Base-by-base conservation (phyloP, 2,797 vertebrate species). In the Cossypha dichroa region DNA sequence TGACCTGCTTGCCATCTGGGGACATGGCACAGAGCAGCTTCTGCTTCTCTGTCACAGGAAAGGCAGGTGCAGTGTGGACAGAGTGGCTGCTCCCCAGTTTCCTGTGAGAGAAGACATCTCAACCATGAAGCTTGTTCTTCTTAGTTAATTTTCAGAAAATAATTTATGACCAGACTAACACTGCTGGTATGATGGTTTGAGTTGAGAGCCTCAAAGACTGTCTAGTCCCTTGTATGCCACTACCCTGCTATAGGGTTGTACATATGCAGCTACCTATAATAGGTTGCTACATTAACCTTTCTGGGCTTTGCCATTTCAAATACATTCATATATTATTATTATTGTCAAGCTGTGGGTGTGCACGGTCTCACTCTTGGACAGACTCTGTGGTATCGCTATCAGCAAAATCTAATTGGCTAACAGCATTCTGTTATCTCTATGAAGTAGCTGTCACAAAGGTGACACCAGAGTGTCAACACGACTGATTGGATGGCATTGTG, bases 401-500 rank as follows among this genome's bases (percentile, higher is more conserved):
- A 68, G 45, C 1, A 11, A 92, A 89, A 85, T 82, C 84, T 83
- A 93, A 87, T 85, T 92, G 60, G 68, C 56, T 94, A 89, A 45
- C 52, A 74, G 36, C 64, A 51, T 89, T 60, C 43, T 1, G 3
- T 91, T 89, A 77, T 63, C 78, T 89, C 62, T 56, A 4, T 83
- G 48, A 91, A 83, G 75, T 73, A 82, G 52, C 70, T 89, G 56
- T 76, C 80, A 80, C 68, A 83, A 80, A 93, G 86, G 64, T 60
- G 78, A 77, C 72, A 83, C 70, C 43, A 38, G 13, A 67, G 56
- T 72, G 64, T 79, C 78, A 91, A 74, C 41, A 55, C 5, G 0
- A 93, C 77, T 83, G 86, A 92, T 85, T 91, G 80, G 70, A 69
- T 85, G 70, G 60, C 67, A 43, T 36, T 58, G 80, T 69, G 81